A percentile compares a stretch with the other conserved stretches of the same genome.
These are phyloP conservation scores for Saccopteryx bilineata DNA, from an alignment of 2,113 vertebrate species.

Conservation along the genomic window DNA sequence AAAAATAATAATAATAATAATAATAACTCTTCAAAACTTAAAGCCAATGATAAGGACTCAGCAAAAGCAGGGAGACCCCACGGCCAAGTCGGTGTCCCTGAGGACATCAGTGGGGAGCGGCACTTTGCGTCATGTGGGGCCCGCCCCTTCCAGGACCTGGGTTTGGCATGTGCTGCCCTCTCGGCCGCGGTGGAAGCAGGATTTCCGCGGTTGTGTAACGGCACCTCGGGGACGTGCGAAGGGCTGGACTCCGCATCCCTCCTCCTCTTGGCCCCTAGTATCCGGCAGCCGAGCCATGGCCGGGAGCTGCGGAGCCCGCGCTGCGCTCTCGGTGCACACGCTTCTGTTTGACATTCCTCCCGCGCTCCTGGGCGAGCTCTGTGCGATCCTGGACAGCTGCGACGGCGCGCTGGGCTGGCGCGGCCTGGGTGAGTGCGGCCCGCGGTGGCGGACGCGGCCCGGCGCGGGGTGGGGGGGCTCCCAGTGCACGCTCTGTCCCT, in stretches of 20 bases:
- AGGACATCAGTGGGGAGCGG: neutral
- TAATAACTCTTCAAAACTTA: rapidly evolving
- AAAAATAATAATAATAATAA: no score
- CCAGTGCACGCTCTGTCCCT: rapidly evolving
- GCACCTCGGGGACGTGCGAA: neutral
- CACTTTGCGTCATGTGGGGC: slow-evolving; percentile 55
- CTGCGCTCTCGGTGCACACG: slow-evolving; percentile 65
- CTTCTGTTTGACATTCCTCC: slow-evolving; percentile 88
- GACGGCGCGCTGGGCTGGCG: slow-evolving; percentile 89
- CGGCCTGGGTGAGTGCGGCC: slow-evolving; percentile 87
- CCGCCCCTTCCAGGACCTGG: slow-evolving; percentile 18
- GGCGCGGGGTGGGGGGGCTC: rapidly evolving
- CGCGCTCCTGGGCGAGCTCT: slow-evolving; percentile 84
- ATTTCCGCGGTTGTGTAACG: slow-evolving; percentile 77
- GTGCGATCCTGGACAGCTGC: slow-evolving; percentile 88
- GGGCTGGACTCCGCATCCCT: neutral
- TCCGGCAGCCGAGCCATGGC: slow-evolving; percentile 37
- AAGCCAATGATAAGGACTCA: neutral
- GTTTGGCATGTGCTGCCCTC: neutral
- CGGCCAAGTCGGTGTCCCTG: neutral
- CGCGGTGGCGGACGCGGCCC: rapidly evolving
- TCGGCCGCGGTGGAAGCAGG: neutral
- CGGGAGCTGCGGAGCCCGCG: neutral
- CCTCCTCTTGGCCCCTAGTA: neutral
- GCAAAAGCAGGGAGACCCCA: neutral